Percentiles rank a stretch among this genome's conserved stretches.
Evolutionary conservation across 2,888 invertebrate species (phyloP).

Genomic region (Bugula neritina): DNA sequence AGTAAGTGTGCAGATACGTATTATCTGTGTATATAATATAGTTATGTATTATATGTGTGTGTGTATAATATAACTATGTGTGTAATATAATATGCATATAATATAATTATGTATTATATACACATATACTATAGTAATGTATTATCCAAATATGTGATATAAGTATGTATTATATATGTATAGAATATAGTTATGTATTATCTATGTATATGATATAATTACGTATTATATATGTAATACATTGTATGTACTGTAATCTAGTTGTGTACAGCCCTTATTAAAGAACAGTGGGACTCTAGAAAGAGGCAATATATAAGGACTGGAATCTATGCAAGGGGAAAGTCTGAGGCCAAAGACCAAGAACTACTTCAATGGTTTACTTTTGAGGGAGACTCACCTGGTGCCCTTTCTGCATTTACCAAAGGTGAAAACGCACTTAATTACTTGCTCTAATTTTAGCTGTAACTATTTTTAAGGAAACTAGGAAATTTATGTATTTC

Average conservation of each 20-base stretch:
- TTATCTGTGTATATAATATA: too few relatives aligned
- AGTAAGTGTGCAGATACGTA: neutral
- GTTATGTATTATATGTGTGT: too few relatives aligned
- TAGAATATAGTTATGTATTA: neutral
- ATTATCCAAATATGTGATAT: neutral
- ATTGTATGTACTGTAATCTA: neutral
- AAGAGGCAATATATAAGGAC: conserved; percentile 8
- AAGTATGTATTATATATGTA: neutral
- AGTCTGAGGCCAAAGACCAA: conserved; percentile 15
- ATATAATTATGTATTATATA: too few relatives aligned
- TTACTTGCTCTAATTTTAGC: neutral
- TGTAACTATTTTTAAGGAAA: too few relatives aligned
- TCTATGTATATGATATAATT: neutral
- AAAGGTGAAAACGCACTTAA: conserved; percentile 10
- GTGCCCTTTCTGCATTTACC: conserved; percentile 18
- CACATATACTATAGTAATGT: neutral
- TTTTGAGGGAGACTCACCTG: conserved; percentile 22
- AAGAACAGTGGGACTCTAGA: conserved; percentile 22
- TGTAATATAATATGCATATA: too few relatives aligned
- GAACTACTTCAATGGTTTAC: conserved; percentile 12
- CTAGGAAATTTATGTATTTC: too few relatives aligned
- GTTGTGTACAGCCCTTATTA: conserved; percentile 23
- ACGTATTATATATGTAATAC: neutral
- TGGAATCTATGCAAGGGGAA: conserved; percentile 11
- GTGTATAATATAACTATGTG: neutral